These are phyloP conservation scores for Papilio polytes DNA, from an alignment of 1,140 invertebrate species.

Conservation along the genomic window DNA sequence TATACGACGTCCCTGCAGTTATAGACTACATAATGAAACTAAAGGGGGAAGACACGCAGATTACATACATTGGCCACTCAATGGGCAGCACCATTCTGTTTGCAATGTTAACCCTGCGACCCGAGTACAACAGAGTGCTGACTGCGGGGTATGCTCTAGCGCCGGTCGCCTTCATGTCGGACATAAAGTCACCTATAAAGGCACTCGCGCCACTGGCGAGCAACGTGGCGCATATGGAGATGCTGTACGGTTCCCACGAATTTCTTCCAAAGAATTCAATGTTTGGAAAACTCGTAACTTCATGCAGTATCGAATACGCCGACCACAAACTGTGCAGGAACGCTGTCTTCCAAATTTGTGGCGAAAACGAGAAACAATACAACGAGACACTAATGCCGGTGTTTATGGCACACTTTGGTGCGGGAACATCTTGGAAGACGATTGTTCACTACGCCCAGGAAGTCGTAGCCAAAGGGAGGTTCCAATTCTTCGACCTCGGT, in stretches of 20 bases:
- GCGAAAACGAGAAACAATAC: slow-evolving; percentile 88
- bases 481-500: slow-evolving; percentile 76
- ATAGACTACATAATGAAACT: slow-evolving; percentile 87
- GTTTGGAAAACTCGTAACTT: slow-evolving; percentile 84
- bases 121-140: slow-evolving; percentile 88
- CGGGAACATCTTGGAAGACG: slow-evolving; percentile 90
- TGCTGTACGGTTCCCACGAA: slow-evolving; percentile 86
- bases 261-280: slow-evolving; percentile 87
- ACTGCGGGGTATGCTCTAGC: slow-evolving; percentile 87
- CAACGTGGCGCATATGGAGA: slow-evolving; percentile 84
- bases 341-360: slow-evolving; percentile 86
- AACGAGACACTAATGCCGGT: slow-evolving; percentile 87
- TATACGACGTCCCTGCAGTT: slow-evolving; percentile 89
- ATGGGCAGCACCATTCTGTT: slow-evolving; percentile 87
- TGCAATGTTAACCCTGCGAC: slow-evolving; percentile 86
- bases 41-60: slow-evolving; percentile 76
- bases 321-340: slow-evolving; percentile 87
- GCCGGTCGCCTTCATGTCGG: slow-evolving; percentile 88
- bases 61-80: slow-evolving; percentile 89
- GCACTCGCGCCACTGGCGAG: slow-evolving; percentile 84
- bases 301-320: slow-evolving; percentile 83
- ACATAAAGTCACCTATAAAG: slow-evolving; percentile 88
- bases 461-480: slow-evolving; percentile 77
- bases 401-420: slow-evolving; percentile 89
- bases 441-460: slow-evolving; percentile 88